Conservation (phyloP, 2,888 invertebrate genomes). For the Scaptomyza reducta region DNA sequence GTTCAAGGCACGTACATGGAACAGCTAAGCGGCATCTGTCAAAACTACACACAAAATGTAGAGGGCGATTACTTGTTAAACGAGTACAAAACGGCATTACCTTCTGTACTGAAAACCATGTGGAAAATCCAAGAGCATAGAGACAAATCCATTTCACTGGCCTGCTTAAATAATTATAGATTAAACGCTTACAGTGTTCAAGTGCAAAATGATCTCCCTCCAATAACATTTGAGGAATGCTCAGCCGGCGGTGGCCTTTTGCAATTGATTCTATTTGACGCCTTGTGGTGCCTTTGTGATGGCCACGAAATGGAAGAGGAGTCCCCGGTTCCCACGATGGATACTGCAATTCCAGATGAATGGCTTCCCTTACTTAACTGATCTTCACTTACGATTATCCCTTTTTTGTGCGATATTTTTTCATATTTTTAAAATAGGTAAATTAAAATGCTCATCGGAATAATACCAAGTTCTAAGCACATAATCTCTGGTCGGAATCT, state of each 20-base stretch:
- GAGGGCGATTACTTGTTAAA: slow-evolving; percentile 14
- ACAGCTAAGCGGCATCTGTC: slow-evolving; percentile 11
- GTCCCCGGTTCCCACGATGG: not conserved
- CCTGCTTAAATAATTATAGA: slow-evolving; percentile 28
- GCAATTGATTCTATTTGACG: slow-evolving; percentile 43
- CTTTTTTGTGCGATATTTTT: not conserved
- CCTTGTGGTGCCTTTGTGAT: slow-evolving; percentile 39
- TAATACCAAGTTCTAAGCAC: slow-evolving; percentile 2
- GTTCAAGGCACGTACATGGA: not conserved
- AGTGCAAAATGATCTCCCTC: slow-evolving; percentile 44
- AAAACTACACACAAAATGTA: slow-evolving; percentile 26
- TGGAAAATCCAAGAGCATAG: slow-evolving; percentile 42
- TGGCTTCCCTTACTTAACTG: slow-evolving; percentile 35
- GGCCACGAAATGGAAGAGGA: slow-evolving; percentile 31
- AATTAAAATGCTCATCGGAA: not conserved
- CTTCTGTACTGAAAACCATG: slow-evolving; percentile 31
- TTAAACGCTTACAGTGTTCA: slow-evolving; percentile 29
- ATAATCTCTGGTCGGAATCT: not conserved
- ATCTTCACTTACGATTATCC: not conserved
- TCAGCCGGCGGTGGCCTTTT: slow-evolving; percentile 31
- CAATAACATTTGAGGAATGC: slow-evolving; percentile 44
- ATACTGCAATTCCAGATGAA: slow-evolving; percentile 22
- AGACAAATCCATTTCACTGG: slow-evolving; percentile 29
- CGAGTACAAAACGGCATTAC: slow-evolving; percentile 20
- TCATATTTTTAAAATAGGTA: too few species aligned